phyloP scores from a whole-genome alignment of 1,140 invertebrate species.

The Luehdorfia chinensis region DNA sequence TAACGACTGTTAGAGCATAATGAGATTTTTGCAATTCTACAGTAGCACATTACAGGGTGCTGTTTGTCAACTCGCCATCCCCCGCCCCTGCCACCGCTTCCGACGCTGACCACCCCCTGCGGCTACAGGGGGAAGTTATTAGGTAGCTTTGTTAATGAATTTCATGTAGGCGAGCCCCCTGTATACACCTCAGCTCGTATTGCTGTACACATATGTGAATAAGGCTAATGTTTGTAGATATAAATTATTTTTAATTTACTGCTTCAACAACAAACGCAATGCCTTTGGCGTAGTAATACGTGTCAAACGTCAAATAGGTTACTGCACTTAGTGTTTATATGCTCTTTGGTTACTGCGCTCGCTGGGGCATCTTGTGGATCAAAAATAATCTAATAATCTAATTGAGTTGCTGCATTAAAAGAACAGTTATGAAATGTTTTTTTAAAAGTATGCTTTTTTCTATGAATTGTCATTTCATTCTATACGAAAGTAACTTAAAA shows the following conservation, averaged over 20 bases:
- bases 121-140: constrained; percentile 41
- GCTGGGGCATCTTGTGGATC: no score
- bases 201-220: background rate
- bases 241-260: background rate
- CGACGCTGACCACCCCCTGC: constrained; percentile 25
- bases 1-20: constrained; percentile 74
- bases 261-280: background rate
- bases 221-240: background rate
- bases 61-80: constrained; percentile 52
- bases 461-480: no score
- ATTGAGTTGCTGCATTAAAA: no score
- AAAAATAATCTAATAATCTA: no score
- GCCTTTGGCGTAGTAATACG: no score
- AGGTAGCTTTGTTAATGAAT: constrained; percentile 57
- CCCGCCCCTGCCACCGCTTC: background rate
- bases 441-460: no score
- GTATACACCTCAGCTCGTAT: background rate
- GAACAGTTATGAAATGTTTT: no score
- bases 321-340: no score
- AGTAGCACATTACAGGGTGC: constrained; percentile 67
- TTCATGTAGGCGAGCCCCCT: constrained; percentile 29
- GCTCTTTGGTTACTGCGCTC: no score
- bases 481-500: no score
- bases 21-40: constrained; percentile 76
- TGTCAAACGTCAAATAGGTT: no score